Conservation (phyloP, 1,140 invertebrate genomes). For the Ridgeia piscesae region DNA sequence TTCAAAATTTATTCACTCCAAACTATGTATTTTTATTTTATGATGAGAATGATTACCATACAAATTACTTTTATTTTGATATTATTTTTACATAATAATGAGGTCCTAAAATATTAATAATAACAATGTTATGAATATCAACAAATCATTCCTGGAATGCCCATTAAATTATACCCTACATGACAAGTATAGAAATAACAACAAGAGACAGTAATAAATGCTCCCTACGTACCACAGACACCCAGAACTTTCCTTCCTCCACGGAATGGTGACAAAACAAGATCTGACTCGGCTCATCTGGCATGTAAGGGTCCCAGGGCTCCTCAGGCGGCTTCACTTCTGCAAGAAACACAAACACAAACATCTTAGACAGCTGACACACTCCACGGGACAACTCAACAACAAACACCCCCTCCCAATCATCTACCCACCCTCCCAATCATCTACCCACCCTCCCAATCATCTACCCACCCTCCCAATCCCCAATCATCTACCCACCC, state of each 20-base stretch:
- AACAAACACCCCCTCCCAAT: not conserved
- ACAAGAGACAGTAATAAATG: no score
- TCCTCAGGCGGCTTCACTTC: slow-evolving; percentile 37
- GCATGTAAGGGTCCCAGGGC: slow-evolving; percentile 56
- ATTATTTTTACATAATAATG: no score
- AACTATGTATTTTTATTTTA: not conserved
- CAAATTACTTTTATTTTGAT: not conserved
- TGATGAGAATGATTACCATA: not conserved
- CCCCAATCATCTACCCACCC: no score
- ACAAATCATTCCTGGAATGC: not conserved
- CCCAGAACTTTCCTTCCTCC: slow-evolving; percentile 52
- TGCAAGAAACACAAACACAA: not conserved
- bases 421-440: not conserved
- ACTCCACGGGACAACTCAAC: no score
- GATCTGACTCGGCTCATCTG: slow-evolving; percentile 51
- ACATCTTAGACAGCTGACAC: not conserved
- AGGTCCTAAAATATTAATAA: not conserved
- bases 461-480: no score
- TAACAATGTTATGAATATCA: not conserved
- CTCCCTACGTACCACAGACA: slow-evolving; percentile 51
- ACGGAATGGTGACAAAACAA: slow-evolving; percentile 49
- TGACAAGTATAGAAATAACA: no score
- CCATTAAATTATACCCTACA: no score
- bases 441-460: no score
- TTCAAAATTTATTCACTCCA: not conserved